Evolutionary conservation across 2,113 vertebrate species (phyloP).

Genomic region (Syrrhaptes paradoxus): DNA sequence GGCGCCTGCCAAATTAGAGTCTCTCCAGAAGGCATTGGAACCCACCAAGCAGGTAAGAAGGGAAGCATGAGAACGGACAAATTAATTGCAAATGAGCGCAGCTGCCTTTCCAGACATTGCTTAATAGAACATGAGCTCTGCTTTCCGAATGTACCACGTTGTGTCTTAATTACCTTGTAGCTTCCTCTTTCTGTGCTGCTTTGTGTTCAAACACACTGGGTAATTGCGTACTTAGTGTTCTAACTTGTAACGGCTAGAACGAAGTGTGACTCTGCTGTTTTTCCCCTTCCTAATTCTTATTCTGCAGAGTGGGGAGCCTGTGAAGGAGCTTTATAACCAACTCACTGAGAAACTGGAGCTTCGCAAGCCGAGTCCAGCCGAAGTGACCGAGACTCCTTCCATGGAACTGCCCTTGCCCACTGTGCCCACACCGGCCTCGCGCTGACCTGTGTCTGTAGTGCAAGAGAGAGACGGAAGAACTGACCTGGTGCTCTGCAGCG

Average conservation of each 20-base stretch:
- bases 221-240: neutral
- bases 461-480: neutral
- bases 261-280: neutral
- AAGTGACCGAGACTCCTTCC: constrained; percentile 77
- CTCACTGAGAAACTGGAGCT: constrained; percentile 88
- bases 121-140: neutral
- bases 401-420: constrained; percentile 89
- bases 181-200: neutral
- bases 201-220: neutral
- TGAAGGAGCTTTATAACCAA: constrained; percentile 90
- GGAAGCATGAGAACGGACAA: neutral
- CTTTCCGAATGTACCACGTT: neutral
- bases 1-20: constrained; percentile 82
- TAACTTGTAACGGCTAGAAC: neutral
- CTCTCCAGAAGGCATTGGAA: constrained; percentile 89
- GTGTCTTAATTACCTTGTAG: neutral
- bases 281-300: neutral
- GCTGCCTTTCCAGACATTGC: neutral
- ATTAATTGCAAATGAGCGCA: neutral
- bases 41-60: constrained; percentile 90
- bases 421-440: constrained; percentile 73
- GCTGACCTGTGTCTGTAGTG: constrained; percentile 3
- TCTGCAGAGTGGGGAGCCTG: constrained; percentile 86
- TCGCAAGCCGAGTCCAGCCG: constrained; percentile 83
- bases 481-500: neutral